These are phyloP conservation scores for Distichodus sexfasciatus DNA, from an alignment of 2,797 vertebrate genomes.

Conservation along the genomic window DNA sequence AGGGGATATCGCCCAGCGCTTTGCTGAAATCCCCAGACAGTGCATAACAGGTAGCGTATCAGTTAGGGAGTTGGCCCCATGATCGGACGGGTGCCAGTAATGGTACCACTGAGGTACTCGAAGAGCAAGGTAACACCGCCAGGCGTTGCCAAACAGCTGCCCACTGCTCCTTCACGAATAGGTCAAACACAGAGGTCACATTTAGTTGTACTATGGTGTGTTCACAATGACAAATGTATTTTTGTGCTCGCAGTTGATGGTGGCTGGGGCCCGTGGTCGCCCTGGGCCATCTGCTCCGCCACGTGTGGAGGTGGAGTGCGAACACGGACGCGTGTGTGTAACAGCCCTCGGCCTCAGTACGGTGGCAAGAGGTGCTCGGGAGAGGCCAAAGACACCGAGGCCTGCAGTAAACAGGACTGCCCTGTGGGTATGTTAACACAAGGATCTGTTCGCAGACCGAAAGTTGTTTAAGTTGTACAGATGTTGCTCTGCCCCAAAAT, in stretches of 20 bases:
- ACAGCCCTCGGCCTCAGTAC: constrained; percentile 87
- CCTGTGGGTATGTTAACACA: constrained; percentile 80
- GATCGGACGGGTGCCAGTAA: no score
- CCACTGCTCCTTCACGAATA: no score
- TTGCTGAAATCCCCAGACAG: no score
- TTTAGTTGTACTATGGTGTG: no score
- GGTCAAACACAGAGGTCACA: no score
- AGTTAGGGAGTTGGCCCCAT: no score
- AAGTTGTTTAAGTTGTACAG: not conserved
- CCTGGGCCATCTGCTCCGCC: constrained; percentile 89
- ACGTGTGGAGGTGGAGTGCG: constrained; percentile 89
- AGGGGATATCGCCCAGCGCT: no score
- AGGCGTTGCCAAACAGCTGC: no score
- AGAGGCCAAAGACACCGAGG: constrained; percentile 78
- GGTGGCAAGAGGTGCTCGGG: constrained; percentile 86
- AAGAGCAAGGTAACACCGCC: no score
- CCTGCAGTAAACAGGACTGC: constrained; percentile 86
- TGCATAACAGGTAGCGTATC: no score
- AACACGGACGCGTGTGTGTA: constrained; percentile 83
- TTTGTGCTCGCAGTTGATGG: constrained; percentile 81
- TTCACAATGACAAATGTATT: no score
- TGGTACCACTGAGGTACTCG: no score
- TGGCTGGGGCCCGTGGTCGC: constrained; percentile 96
- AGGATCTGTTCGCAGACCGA: not conserved
- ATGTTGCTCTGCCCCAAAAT: not conserved